Evolutionary conservation across 1,140 invertebrate genomes (phyloP).

Genomic region (Periplaneta americana): DNA sequence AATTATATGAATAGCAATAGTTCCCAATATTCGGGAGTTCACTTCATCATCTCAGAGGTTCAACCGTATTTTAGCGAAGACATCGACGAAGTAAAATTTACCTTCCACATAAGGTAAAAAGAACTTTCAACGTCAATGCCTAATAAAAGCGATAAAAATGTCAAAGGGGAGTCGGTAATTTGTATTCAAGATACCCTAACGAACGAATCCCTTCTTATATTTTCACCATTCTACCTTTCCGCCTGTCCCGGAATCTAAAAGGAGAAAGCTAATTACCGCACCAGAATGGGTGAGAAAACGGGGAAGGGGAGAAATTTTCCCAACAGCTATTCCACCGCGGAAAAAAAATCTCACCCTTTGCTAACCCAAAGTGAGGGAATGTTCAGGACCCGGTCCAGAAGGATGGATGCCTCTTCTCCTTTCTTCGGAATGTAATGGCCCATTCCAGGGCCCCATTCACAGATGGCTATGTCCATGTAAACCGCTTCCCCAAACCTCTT

Average conservation of each 20-base stretch:
- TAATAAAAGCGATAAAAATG: not conserved
- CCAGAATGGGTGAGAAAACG: not conserved
- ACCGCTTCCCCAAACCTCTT: not conserved
- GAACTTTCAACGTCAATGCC: not conserved
- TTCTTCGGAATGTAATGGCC: not conserved
- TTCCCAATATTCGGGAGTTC: not conserved
- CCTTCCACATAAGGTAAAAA: not conserved
- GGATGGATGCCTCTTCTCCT: not conserved
- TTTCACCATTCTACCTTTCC: not conserved
- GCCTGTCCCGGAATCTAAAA: not conserved
- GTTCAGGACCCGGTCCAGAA: too few species aligned
- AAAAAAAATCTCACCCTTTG: not conserved
- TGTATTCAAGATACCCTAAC: not conserved
- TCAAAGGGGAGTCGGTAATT: not conserved
- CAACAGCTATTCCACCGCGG: not conserved
- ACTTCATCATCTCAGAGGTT: not conserved
- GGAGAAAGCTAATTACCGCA: not conserved
- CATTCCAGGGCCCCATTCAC: not conserved
- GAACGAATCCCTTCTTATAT: not conserved
- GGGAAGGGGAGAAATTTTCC: not conserved
- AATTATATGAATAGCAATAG: not conserved
- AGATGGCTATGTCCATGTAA: not conserved
- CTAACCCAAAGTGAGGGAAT: not conserved
- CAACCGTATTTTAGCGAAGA: not conserved
- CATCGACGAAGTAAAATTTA: not conserved